Evolutionary conservation across 2,113 vertebrate species (phyloP).

Genomic region (Podilymbus podiceps): DNA sequence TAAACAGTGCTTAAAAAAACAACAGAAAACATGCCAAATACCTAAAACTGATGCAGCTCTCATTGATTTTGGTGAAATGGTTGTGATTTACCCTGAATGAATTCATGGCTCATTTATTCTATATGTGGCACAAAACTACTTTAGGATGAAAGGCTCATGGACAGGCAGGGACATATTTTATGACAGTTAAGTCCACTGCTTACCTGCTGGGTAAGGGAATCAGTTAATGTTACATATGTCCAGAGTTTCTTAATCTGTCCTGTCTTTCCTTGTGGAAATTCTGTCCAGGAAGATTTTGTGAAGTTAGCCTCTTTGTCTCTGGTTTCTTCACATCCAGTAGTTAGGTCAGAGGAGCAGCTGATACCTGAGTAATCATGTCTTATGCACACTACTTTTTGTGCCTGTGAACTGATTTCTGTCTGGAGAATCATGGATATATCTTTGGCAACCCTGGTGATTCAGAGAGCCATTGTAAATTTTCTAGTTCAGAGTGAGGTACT

Average conservation of each 20-base stretch:
- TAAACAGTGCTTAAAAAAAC: not conserved
- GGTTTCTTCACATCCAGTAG: not conserved
- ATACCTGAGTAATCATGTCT: not conserved
- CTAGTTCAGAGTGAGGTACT: not conserved
- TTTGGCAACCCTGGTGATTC: not conserved
- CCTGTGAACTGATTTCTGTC: not conserved
- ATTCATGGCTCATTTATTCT: not conserved
- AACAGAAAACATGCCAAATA: not conserved
- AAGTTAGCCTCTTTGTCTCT: not conserved
- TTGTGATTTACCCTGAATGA: not conserved
- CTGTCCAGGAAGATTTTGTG: not conserved
- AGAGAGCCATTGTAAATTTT: not conserved
- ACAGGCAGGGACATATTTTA: not conserved
- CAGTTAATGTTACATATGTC: not conserved
- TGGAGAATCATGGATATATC: accelerated
- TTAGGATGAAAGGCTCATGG: not conserved
- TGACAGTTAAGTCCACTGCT: not conserved
- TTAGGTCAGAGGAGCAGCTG: not conserved
- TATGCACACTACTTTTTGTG: not conserved
- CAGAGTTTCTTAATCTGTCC: not conserved
- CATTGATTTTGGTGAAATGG: not conserved
- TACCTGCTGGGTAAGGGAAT: not conserved
- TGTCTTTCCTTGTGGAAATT: not conserved
- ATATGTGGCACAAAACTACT: not conserved
- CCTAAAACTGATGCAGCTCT: not conserved